Percentiles rank a stretch among this genome's conserved stretches.
Conservation (phyloP, 2,113 vertebrate species). For the Boulengeromyrus knoepffleri region DNA sequence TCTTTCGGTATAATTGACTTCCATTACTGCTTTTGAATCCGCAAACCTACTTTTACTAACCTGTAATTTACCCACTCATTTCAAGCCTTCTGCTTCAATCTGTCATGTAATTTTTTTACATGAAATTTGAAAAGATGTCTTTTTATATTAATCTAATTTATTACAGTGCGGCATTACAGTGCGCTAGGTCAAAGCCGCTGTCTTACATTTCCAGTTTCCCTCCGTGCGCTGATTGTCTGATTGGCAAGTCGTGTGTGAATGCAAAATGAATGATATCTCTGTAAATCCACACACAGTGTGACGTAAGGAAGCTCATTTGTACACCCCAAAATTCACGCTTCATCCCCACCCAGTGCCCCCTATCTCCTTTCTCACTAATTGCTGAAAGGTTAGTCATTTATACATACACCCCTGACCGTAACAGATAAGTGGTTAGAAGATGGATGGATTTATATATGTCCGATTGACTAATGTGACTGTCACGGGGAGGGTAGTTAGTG, state of each 20-base stretch:
- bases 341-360: slow-evolving; percentile 39
- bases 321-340: slow-evolving; percentile 56
- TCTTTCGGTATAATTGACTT: slow-evolving; percentile 61
- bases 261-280: slow-evolving; percentile 70
- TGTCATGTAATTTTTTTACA: slow-evolving; percentile 60
- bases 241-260: slow-evolving; percentile 67
- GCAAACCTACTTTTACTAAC: slow-evolving; percentile 47
- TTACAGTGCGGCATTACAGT: slow-evolving; percentile 60
- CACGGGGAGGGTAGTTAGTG: slow-evolving; percentile 36
- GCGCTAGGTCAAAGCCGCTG: slow-evolving; percentile 68
- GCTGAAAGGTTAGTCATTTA: slow-evolving; percentile 18
- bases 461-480: slow-evolving; percentile 46
- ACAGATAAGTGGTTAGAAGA: neutral
- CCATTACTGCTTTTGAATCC: slow-evolving; percentile 42
- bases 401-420: neutral
- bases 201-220: slow-evolving; percentile 68
- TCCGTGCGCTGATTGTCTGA: slow-evolving; percentile 70
- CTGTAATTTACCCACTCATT: slow-evolving; percentile 49
- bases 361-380: slow-evolving; percentile 30
- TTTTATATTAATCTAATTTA: slow-evolving; percentile 65
- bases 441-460: neutral
- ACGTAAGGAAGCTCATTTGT: slow-evolving; percentile 67
- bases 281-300: slow-evolving; percentile 61
- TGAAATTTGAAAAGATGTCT: slow-evolving; percentile 64
- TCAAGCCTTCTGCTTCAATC: slow-evolving; percentile 37